A percentile compares a stretch with the other conserved stretches of the same genome.
phyloP scores from a whole-genome alignment of 23 tunicate species.

The Oikopleura vanhoeffeni region DNA sequence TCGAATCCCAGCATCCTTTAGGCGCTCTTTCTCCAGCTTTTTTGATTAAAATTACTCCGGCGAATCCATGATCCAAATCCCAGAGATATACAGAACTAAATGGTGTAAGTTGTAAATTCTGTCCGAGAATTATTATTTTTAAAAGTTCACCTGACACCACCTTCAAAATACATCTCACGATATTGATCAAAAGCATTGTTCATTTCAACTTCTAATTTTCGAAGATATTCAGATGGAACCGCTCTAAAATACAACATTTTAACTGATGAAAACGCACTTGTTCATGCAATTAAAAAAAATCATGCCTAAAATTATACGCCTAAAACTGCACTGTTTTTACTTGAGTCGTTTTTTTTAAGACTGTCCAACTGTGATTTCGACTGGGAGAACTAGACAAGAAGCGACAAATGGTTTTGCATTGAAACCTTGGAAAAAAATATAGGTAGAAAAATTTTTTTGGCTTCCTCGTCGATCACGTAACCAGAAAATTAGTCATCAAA shows the following conservation, averaged over 20 bases:
- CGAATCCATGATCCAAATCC: constrained; percentile 95
- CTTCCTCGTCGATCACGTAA: too few species aligned
- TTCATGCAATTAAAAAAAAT: background rate
- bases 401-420: too few species aligned
- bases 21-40: constrained; percentile 65
- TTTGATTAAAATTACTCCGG: constrained; percentile 81
- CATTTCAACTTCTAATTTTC: constrained; percentile 55
- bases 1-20: constrained; percentile 95
- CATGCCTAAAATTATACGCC: too few species aligned
- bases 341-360: too few species aligned
- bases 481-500: too few species aligned
- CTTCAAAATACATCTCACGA: constrained; percentile 57
- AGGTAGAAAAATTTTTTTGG: too few species aligned
- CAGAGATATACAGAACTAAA: constrained; percentile 78
- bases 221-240: constrained; percentile 54
- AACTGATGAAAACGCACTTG: too few species aligned
- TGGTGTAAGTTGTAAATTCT: constrained; percentile 82
- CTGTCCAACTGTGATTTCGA: too few species aligned
- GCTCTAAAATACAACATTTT: constrained; percentile 18
- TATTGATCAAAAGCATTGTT: constrained; percentile 81
- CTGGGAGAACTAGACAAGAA: too few species aligned
- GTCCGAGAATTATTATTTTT: constrained; percentile 7
- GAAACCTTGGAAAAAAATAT: too few species aligned
- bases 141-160: background rate
- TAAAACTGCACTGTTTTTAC: too few species aligned